A percentile compares a stretch with the other conserved stretches of the same genome.
Conservation (phyloP, 2,113 vertebrate species). For the Menidia beryllina region DNA sequence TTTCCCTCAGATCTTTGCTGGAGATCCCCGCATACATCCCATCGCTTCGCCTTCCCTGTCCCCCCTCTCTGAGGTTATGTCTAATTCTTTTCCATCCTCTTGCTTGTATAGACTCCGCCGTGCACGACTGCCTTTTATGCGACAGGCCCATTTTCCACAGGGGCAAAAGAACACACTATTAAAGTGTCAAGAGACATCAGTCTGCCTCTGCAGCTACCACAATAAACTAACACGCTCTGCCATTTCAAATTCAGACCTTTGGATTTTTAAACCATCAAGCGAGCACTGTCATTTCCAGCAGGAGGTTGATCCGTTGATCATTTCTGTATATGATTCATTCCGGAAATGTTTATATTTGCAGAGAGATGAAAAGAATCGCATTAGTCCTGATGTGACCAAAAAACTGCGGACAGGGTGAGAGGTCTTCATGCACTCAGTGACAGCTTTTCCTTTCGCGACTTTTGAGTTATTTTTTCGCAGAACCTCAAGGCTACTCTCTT, state of each 20-base stretch:
- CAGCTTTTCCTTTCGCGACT: not conserved
- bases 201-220: constrained; percentile 39
- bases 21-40: constrained; percentile 32
- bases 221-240: constrained; percentile 21
- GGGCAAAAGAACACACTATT: constrained; percentile 68
- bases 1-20: constrained; percentile 41
- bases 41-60: not conserved
- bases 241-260: constrained; percentile 41
- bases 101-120: constrained; percentile 41
- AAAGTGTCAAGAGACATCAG: constrained; percentile 67
- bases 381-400: constrained; percentile 13
- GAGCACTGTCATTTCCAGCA: constrained; percentile 3
- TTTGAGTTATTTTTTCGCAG: constrained; percentile 3
- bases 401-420: not conserved
- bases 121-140: constrained; percentile 67
- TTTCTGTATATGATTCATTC: constrained; percentile 46
- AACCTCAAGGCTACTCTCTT: not conserved
- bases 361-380: not conserved
- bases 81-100: constrained; percentile 32
- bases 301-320: constrained; percentile 31
- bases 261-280: constrained; percentile 45
- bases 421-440: not conserved
- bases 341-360: constrained; percentile 15
- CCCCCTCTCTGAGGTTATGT: constrained; percentile 6
- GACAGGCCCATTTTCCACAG: constrained; percentile 67